phyloP scores from a whole-genome alignment of 2,113 vertebrate species.

The Rhinolophus sinicus region DNA sequence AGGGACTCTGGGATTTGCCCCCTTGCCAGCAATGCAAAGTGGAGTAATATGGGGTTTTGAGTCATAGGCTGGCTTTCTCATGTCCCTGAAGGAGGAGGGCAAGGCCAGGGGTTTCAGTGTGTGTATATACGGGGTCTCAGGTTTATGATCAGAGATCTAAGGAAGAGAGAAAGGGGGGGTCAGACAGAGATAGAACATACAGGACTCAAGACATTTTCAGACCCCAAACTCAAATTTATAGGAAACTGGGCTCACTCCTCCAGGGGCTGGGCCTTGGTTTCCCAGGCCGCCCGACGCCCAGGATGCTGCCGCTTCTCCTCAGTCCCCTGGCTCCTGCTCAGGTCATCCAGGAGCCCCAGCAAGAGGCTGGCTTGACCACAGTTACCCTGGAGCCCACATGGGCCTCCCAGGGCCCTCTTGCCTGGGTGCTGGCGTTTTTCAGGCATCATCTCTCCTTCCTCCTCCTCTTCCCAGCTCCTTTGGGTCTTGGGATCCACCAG shows the following conservation, averaged over 20 bases:
- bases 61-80: neutral
- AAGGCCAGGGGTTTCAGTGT: neutral
- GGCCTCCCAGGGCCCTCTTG: slow-evolving; percentile 87
- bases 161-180: neutral
- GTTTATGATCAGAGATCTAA: neutral
- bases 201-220: slow-evolving; percentile 50
- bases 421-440: slow-evolving; percentile 91
- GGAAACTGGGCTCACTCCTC: slow-evolving; percentile 81
- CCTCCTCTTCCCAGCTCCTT: slow-evolving; percentile 70
- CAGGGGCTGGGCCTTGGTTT: too few relatives aligned
- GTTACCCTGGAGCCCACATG: slow-evolving; percentile 85
- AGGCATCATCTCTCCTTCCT: slow-evolving; percentile 78
- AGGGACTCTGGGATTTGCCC: neutral
- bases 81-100: neutral
- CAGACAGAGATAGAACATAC: neutral
- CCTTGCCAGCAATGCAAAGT: neutral
- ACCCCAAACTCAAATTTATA: neutral
- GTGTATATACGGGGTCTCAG: neutral
- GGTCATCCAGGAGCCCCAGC: slow-evolving; percentile 88
- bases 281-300: slow-evolving; percentile 87
- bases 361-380: slow-evolving; percentile 86
- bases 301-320: slow-evolving; percentile 93
- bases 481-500: slow-evolving; percentile 69
- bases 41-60: neutral
- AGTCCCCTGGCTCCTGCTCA: slow-evolving; percentile 81